Percentiles rank a stretch among this genome's conserved stretches.
phyloP scores from a whole-genome alignment of 1,140 invertebrate genomes.

The Alviniconcha marisindica region DNA sequence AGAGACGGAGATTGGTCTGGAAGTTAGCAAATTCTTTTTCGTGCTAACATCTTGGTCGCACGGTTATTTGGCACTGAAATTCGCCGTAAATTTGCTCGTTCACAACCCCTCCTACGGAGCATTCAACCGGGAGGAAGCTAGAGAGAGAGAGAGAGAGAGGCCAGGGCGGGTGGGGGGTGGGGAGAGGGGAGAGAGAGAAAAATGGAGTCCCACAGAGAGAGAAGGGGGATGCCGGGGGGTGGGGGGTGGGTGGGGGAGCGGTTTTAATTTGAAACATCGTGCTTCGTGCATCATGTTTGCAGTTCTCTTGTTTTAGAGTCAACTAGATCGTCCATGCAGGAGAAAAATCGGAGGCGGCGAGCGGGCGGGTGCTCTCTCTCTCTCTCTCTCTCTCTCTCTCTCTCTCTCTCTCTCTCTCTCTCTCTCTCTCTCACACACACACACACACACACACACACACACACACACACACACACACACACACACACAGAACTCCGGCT shows the following conservation, averaged over 20 bases:
- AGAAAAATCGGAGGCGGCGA: no score
- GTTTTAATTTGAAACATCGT: no score
- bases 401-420: no score
- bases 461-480: not conserved
- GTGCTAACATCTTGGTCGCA: slow-evolving; percentile 11
- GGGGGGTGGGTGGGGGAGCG: no score
- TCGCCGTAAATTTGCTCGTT: not conserved
- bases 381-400: no score
- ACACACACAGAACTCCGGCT: not conserved
- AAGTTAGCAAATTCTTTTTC: slow-evolving; percentile 32
- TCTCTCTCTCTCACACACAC: not conserved
- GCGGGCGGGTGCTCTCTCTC: no score
- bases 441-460: not conserved
- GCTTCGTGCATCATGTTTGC: no score
- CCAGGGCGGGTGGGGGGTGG: not conserved
- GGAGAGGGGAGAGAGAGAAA: not conserved
- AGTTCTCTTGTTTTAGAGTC: no score
- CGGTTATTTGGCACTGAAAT: slow-evolving; percentile 13
- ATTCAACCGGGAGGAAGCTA: not conserved
- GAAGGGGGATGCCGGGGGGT: no score
- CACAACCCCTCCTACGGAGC: not conserved
- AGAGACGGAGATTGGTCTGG: slow-evolving; percentile 12
- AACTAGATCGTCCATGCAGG: no score
- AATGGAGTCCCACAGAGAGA: no score
- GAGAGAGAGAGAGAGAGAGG: not conserved